Evolutionary conservation across 2,888 invertebrate species (phyloP).

Genomic region (Eupithecia subumbrata): DNA sequence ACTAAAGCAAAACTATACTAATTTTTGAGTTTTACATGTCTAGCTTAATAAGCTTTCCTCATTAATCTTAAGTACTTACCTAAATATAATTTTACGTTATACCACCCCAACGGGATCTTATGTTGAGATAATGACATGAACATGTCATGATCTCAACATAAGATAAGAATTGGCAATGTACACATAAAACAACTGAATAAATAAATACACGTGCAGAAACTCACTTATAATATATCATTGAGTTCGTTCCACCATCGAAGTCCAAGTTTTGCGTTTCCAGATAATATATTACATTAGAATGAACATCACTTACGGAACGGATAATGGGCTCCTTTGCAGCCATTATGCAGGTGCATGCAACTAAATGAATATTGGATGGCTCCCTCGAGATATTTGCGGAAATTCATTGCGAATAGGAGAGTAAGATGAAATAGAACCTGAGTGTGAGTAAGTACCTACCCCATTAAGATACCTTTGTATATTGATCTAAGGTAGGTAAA

Average conservation of each 20-base stretch:
- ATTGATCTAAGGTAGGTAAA: neutral
- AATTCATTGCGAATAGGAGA: slow-evolving; percentile 9
- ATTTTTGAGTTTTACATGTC: too few relatives aligned
- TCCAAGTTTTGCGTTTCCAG: slow-evolving; percentile 21
- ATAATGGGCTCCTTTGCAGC: slow-evolving; percentile 6
- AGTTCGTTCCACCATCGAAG: slow-evolving; percentile 20
- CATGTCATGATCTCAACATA: too few relatives aligned
- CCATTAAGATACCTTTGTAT: neutral
- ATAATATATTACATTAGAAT: slow-evolving; percentile 11
- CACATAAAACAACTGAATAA: too few relatives aligned
- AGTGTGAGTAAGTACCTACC: neutral
- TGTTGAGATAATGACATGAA: too few relatives aligned
- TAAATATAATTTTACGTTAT: too few relatives aligned
- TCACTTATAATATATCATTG: slow-evolving; percentile 26
- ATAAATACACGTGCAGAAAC: neutral
- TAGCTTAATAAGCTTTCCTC: too few relatives aligned
- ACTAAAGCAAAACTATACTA: too few relatives aligned
- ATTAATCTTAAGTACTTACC: too few relatives aligned
- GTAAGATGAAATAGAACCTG: neutral
- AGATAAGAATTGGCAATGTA: too few relatives aligned
- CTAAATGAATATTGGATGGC: slow-evolving; percentile 19
- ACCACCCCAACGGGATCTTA: too few relatives aligned
- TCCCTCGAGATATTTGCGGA: slow-evolving; percentile 14
- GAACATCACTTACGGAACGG: neutral
- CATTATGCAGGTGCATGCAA: slow-evolving; percentile 22